Conservation (phyloP, 2,888 invertebrate species). For the Drosophila percnosoma region DNA sequence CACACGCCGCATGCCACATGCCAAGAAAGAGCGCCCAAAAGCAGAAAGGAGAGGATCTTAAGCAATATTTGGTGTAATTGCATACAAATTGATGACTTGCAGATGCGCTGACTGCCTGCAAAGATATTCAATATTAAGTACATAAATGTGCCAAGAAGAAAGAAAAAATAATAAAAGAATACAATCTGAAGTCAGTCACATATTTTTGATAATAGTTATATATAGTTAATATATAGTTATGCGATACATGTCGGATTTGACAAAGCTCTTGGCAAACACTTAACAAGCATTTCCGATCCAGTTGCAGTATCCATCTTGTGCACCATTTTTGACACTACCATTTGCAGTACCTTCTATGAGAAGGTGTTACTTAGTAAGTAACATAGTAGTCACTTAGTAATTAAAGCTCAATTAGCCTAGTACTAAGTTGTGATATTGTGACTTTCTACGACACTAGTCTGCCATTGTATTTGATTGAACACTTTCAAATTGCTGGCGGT, state of each 20-base stretch:
- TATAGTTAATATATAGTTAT: background rate
- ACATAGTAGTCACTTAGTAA: no score
- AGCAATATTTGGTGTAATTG: slow-evolving; percentile 11
- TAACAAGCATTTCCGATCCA: background rate
- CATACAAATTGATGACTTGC: slow-evolving; percentile 8
- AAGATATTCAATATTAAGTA: background rate
- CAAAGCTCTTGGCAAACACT: background rate
- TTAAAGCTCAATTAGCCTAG: no score
- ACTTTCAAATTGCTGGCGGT: background rate
- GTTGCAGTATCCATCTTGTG: background rate
- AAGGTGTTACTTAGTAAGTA: background rate
- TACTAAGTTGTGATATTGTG: no score
- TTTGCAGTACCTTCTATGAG: no score
- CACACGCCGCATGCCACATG: background rate
- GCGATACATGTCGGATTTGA: background rate
- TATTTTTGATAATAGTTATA: background rate
- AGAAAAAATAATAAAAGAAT: background rate
- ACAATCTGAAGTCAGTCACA: background rate
- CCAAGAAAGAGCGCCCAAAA: slow-evolving; percentile 12
- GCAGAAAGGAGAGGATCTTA: slow-evolving; percentile 13
- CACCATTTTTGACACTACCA: background rate
- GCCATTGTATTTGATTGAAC: background rate
- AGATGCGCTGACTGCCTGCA: slow-evolving; percentile 20
- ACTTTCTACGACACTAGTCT: background rate
- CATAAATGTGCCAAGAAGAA: background rate